phyloP scores from a whole-genome alignment of 53 echinoderm and acorn worm species.

The Arbacia lixula region DNA sequence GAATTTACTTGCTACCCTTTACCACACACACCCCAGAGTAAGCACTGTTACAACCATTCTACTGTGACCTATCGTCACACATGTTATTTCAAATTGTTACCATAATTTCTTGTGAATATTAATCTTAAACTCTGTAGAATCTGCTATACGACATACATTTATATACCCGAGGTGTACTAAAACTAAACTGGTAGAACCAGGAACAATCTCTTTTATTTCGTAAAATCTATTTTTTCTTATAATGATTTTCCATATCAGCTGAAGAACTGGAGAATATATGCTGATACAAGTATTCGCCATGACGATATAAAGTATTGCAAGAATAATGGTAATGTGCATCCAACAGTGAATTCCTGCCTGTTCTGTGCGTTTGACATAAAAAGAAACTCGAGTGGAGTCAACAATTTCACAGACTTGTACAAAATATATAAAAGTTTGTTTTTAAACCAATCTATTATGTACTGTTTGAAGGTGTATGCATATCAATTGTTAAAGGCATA shows the following conservation, averaged over 20 bases:
- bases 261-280: constrained; percentile 4
- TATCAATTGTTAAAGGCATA: too few species aligned
- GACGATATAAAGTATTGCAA: constrained; percentile 2
- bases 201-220: too few species aligned
- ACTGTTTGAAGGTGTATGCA: too few species aligned
- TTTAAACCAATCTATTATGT: too few species aligned
- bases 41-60: constrained; percentile 15
- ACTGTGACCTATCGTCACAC: too few species aligned
- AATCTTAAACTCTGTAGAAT: too few species aligned
- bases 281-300: not conserved
- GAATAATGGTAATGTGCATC: not conserved
- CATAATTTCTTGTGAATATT: too few species aligned
- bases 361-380: constrained; percentile 5
- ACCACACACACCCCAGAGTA: constrained; percentile 7
- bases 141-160: too few species aligned
- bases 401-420: not conserved
- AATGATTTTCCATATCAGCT: not conserved
- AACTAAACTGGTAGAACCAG: too few species aligned
- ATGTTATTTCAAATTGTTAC: too few species aligned
- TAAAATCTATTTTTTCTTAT: too few species aligned
- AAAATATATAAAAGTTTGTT: constrained; percentile 1
- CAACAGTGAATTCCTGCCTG: constrained; percentile 33
- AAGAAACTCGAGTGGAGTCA: not conserved
- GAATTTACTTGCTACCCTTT: not conserved
- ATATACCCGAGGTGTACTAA: too few species aligned